A percentile compares a stretch with the other conserved stretches of the same genome.
Conservation (phyloP, 2,113 vertebrate species). For the Mola mola region DNA sequence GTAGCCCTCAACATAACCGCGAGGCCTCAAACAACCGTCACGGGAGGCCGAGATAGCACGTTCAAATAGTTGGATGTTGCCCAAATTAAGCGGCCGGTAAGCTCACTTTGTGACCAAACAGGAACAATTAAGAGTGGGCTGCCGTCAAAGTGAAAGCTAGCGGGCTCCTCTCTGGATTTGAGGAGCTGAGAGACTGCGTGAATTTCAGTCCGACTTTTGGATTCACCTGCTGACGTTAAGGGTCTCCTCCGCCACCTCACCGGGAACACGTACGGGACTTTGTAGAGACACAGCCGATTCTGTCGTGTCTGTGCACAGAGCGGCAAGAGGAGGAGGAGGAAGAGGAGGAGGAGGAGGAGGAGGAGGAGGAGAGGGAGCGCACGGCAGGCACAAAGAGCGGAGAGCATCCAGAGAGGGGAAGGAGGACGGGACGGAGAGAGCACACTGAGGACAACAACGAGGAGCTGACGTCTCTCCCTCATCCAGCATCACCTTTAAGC, state of each 20-base stretch:
- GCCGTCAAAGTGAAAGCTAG: conserved; percentile 26
- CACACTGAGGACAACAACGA: conserved; percentile 61
- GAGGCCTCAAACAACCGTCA: neutral
- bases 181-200: conserved; percentile 2
- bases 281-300: conserved; percentile 26
- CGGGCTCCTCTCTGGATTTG: neutral
- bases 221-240: conserved; percentile 44
- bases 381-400: conserved; percentile 68
- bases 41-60: conserved; percentile 1
- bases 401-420: conserved; percentile 66
- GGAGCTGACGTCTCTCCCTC: conserved; percentile 48
- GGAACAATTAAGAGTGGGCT: conserved; percentile 3
- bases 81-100: conserved; percentile 5
- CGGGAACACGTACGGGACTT: conserved; percentile 12
- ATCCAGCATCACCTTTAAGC: conserved; percentile 17
- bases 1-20: neutral
- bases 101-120: conserved; percentile 24
- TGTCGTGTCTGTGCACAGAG: conserved; percentile 19
- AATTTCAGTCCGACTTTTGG: conserved; percentile 22
- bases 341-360: conserved; percentile 32
- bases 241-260: conserved; percentile 21
- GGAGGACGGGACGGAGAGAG: conserved; percentile 61
- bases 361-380: conserved; percentile 28
- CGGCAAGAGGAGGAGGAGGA: conserved; percentile 31
- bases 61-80: conserved; percentile 21